Evolutionary conservation across 2,797 vertebrate genomes (phyloP).

Genomic region (Sebastes diaconus): DNA sequence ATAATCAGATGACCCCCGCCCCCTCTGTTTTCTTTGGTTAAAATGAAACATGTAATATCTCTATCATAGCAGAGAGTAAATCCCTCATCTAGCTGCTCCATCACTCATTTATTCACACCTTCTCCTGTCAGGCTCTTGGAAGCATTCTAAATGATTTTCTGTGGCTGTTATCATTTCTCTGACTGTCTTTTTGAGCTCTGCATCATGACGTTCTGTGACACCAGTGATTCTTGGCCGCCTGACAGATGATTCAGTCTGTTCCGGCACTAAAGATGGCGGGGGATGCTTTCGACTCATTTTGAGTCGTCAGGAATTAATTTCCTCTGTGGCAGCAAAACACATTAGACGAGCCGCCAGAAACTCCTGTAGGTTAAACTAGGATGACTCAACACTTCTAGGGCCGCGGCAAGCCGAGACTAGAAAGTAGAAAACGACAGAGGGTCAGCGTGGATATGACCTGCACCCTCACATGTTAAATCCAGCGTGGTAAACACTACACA

Average conservation of each 20-base stretch:
- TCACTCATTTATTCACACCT: not conserved
- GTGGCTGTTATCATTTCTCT: not conserved
- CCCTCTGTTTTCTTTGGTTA: not conserved
- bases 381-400: not conserved
- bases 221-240: not conserved
- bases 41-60: not conserved
- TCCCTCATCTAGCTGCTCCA: not conserved
- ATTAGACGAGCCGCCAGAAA: not conserved
- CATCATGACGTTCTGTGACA: not conserved
- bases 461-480: too few relatives aligned
- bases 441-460: too few relatives aligned
- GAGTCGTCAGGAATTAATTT: not conserved
- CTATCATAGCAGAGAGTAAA: not conserved
- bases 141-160: not conserved
- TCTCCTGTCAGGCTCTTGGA: not conserved
- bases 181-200: not conserved
- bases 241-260: not conserved
- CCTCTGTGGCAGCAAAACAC: not conserved
- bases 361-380: not conserved
- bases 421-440: too few relatives aligned
- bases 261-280: not conserved
- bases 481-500: too few relatives aligned
- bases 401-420: too few relatives aligned
- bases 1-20: too few relatives aligned
- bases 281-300: not conserved